Evolutionary conservation across 2,888 invertebrate genomes (phyloP).

Genomic region (Rapana venosa): DNA sequence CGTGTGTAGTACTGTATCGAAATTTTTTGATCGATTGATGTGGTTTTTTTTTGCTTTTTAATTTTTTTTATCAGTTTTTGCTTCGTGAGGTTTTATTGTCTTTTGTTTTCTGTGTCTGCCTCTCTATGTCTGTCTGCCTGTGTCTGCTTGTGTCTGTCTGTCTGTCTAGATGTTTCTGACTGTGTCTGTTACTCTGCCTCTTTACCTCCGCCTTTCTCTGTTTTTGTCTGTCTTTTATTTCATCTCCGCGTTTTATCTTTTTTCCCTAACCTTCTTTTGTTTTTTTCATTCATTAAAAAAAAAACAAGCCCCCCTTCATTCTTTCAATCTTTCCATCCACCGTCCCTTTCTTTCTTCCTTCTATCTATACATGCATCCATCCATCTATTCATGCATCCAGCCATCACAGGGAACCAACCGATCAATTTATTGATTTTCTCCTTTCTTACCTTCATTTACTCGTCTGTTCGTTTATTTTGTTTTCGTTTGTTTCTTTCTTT

Average conservation of each 20-base stretch:
- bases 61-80: no score
- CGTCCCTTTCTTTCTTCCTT: neutral
- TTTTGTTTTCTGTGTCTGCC: no score
- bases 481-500: no score
- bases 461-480: no score
- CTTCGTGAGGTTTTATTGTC: no score
- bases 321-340: neutral
- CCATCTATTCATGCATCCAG: no score
- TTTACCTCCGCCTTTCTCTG: neutral
- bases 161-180: neutral
- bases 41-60: no score
- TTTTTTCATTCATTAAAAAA: neutral
- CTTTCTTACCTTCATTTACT: no score
- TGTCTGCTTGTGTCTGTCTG: neutral
- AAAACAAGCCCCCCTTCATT: neutral
- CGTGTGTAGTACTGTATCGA: neutral
- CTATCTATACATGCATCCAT: neutral
- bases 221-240: neutral
- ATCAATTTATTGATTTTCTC: no score
- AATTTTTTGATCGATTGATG: no score
- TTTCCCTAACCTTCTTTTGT: neutral
- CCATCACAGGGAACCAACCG: no score
- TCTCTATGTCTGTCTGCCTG: neutral
- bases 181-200: no score
- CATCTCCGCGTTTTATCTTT: neutral